Evolutionary conservation across 1,140 invertebrate genomes (phyloP).

Genomic region (Pectinophora gossypiella): DNA sequence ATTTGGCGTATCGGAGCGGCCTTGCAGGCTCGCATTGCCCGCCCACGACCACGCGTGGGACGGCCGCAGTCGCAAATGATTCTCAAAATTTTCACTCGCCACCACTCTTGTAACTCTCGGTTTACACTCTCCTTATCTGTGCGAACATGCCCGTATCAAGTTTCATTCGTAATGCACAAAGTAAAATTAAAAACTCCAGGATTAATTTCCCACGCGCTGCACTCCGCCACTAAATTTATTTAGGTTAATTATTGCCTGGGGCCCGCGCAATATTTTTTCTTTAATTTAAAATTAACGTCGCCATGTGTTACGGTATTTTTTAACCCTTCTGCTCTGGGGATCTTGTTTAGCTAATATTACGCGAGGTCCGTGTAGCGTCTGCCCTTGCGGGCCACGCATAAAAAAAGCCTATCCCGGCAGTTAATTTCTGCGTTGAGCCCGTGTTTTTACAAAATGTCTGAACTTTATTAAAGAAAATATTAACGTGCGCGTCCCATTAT

Average conservation of each 20-base stretch:
- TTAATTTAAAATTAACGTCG: conserved; percentile 59
- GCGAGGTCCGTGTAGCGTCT: conserved; percentile 19
- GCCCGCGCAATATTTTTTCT: conserved; percentile 39
- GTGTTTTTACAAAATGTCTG: conserved; percentile 57
- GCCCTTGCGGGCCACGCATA: conserved; percentile 24
- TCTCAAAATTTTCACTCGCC: conserved; percentile 39
- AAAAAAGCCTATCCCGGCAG: conserved; percentile 55
- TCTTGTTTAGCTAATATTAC: conserved; percentile 50
- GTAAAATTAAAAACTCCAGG: conserved; percentile 15
- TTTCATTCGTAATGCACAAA: conserved; percentile 18
- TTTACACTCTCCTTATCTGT: conserved; percentile 29
- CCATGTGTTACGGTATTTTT: conserved; percentile 50
- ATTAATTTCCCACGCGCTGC: conserved; percentile 19
- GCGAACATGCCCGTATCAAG: conserved; percentile 26
- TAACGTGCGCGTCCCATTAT: conserved; percentile 38
- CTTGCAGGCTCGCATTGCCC: conserved; percentile 35
- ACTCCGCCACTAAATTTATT: conserved; percentile 30
- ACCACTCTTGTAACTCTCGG: conserved; percentile 29
- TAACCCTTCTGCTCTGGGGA: conserved; percentile 38
- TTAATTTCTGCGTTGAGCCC: conserved; percentile 50
- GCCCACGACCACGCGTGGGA: conserved; percentile 43
- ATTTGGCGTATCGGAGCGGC: conserved; percentile 33
- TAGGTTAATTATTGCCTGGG: conserved; percentile 39
- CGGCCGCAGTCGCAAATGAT: conserved; percentile 18
- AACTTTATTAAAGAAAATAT: conserved; percentile 63